These are phyloP conservation scores for Stictocephala bisonia DNA, from an alignment of 2,888 invertebrate species.

Conservation along the genomic window DNA sequence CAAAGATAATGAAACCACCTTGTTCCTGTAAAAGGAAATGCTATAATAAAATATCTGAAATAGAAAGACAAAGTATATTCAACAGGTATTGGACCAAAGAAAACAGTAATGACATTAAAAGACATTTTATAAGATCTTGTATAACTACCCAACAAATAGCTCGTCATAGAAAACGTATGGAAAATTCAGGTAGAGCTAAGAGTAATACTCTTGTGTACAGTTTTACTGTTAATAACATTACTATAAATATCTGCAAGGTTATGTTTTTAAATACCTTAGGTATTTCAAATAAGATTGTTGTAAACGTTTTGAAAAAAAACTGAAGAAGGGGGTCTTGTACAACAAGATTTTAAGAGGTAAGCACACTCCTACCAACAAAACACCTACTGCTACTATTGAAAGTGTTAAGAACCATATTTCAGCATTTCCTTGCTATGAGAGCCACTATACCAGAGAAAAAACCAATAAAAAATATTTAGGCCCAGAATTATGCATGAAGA, in stretches of 20 bases:
- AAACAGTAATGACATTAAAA: conserved; percentile 26
- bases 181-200: conserved; percentile 14
- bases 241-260: conserved; percentile 32
- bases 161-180: not conserved
- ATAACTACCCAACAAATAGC: too few relatives aligned
- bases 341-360: too few relatives aligned
- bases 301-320: conserved; percentile 24
- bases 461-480: conserved; percentile 32
- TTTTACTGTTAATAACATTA: conserved; percentile 35
- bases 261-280: conserved; percentile 40
- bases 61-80: conserved; percentile 23
- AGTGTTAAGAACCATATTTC: conserved; percentile 4
- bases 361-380: conserved; percentile 37
- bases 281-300: conserved; percentile 39
- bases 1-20: conserved; percentile 38
- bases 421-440: conserved; percentile 25
- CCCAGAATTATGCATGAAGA: conserved; percentile 20
- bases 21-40: conserved; percentile 43
- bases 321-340: too few relatives aligned
- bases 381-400: conserved; percentile 20
- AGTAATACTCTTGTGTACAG: conserved; percentile 20
- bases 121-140: too few relatives aligned
- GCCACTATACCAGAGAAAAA: conserved; percentile 26
- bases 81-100: conserved; percentile 29
- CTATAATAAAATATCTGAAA: conserved; percentile 22